Evolutionary conservation across 2,888 invertebrate genomes (phyloP), one percentile per base, ranked within the genome.

Genomic region (Mesorhabditis belari): DNA sequence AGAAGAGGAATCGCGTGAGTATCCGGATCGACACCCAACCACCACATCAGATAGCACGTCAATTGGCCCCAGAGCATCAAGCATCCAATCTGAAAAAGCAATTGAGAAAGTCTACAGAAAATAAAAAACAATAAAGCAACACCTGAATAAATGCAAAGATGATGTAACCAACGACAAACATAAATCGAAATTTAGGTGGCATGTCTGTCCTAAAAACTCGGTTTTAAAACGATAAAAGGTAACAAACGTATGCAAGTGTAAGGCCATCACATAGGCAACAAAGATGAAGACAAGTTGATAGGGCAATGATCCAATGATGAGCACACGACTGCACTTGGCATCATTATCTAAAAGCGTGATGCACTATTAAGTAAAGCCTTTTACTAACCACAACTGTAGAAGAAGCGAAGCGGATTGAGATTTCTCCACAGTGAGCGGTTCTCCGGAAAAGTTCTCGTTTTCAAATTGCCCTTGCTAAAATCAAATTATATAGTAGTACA

Each of bases 1-100:
- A 71, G 49, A 1, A 69, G 28, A 3, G 71, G 71, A 59, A 71
- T 69, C 6, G 71, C 62, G 54, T 71, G 69, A 44, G 64, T 62
- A 49, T 71, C 71, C 3, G 71, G 69, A 61, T 69, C 64, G 9
- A 68, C 6, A 3, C 63, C 62, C 9, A 56, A 26, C 29, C 21
- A 50, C 69, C 69, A 71, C 9, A 69, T 52, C 4, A 55, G n/a
- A 44, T 53, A 57, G 4, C 67, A 66, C 5, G 67, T n/a, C 26
- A 67, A 29, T 44, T 71, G 69, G 12, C 67, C 50, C 23, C 67
- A n/a, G 28, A 55, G 68, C 44, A 71, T 55, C 12, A 69, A 57
- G n/a, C 62, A 3, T 1, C 28, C 51, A 9, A 67, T 64, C 63
- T 71, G 63, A 28, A 49, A 23, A 28, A n/a, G n/a, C n/a, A n/a